Evolutionary conservation across 1,140 invertebrate genomes (phyloP).

Genomic region (Psix sp.): DNA sequence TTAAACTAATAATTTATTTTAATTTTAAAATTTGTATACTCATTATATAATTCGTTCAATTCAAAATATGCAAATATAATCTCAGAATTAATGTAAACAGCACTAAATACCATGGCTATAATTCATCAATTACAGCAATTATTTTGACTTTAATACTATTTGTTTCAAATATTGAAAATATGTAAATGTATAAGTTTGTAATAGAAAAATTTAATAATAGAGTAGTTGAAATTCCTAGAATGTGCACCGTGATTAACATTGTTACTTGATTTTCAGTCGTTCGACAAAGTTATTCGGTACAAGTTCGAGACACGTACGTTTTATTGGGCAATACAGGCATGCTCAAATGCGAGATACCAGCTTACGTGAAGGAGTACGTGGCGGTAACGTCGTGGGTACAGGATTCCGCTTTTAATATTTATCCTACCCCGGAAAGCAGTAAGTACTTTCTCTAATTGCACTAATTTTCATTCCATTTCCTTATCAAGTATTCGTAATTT

Average conservation of each 20-base stretch:
- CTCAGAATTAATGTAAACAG: no score
- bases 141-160: no score
- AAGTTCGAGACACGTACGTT: conserved; percentile 92
- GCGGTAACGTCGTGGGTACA: conserved; percentile 92
- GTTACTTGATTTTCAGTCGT: conserved; percentile 81
- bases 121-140: no score
- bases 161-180: no score
- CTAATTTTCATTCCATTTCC: conserved; percentile 1
- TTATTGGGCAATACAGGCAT: conserved; percentile 91
- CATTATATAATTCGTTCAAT: no score
- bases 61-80: no score
- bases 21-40: no score
- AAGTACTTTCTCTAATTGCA: conserved; percentile 63
- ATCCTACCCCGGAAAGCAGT: conserved; percentile 88
- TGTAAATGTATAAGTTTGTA: no score
- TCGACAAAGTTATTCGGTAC: conserved; percentile 90
- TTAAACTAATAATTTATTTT: no score
- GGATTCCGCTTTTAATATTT: conserved; percentile 87
- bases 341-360: conserved; percentile 90
- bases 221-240: not conserved
- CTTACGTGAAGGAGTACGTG: conserved; percentile 91
- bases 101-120: no score
- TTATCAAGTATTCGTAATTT: no score
- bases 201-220: no score
- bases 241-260: conserved; percentile 14